Evolutionary conservation across 2,888 invertebrate genomes (phyloP), one percentile per base, ranked within the genome.

Genomic region (Leptura quadrifasciata): DNA sequence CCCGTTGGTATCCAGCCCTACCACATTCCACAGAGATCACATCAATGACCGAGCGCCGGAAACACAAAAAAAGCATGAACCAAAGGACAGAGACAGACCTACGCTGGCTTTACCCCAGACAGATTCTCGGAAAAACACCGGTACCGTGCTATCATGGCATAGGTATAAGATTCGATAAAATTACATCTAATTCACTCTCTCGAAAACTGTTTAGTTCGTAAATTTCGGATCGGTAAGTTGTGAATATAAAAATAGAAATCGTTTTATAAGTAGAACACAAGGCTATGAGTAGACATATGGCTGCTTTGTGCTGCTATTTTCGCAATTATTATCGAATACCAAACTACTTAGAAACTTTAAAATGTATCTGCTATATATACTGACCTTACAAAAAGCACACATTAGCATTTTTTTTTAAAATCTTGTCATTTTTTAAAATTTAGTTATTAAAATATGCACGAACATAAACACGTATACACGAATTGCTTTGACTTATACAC

Each of bases 11-110:
- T 83, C 86, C 84, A 85, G 88, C 88, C 88, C 87, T 88, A 88
- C 89, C 88, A 88, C 89, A 89, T 89, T 89, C 89, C 89, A 84
- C 79, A 85, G 87, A 88, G 88, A 89, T 88, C 89, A 89, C 89
- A 89, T 89, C 89, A 89, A 89, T 89, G 89, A 89, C 88, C 89
- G 88, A 88, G 88, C 87, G 88, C 88, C 88, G 86, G 88, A 86
- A 87, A 85, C 85, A 87, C 86, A 86, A 86, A 87, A 85, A 84
- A 81, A 77, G 60, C 60, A 82, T 79, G 78, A 80, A 80, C 79
- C 76, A 78, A 83, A 78, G 77, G 83, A 82, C 79, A 79, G 84
- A 86, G 80, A 83, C 71, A 83, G 84, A 84, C 81, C 80, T 81
- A 82, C 80, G 81, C 80, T 77, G 82, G 80, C 83, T 71, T 61